Evolutionary conservation across 2,113 vertebrate genomes (phyloP).

Genomic region (Percopsis transmontana): DNA sequence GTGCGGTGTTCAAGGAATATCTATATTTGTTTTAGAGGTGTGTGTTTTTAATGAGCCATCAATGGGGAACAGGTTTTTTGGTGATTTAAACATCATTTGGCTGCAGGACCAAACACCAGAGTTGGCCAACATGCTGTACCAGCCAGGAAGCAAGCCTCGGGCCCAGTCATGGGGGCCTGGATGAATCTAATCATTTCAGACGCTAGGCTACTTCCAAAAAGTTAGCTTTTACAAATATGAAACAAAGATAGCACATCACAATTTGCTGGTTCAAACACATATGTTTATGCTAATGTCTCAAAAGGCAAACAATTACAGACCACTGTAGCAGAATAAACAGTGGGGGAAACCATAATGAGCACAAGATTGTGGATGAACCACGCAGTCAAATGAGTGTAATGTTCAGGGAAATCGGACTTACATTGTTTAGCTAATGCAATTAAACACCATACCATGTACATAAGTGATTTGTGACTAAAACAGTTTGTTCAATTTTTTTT

Average conservation of each 20-base stretch:
- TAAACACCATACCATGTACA: slow-evolving; percentile 46
- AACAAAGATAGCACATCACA: neutral
- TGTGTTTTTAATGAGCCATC: too few relatives aligned
- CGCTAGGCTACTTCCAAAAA: too few relatives aligned
- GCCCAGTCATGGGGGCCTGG: too few relatives aligned
- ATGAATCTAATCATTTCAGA: too few relatives aligned
- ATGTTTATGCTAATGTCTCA: slow-evolving; percentile 7
- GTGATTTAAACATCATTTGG: too few relatives aligned
- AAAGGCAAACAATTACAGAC: slow-evolving; percentile 30
- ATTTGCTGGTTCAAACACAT: neutral
- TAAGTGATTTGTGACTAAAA: slow-evolving; percentile 50
- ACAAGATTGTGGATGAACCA: slow-evolving; percentile 12
- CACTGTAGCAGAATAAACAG: slow-evolving; percentile 20
- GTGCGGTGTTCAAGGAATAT: too few relatives aligned
- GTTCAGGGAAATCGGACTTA: slow-evolving; percentile 42
- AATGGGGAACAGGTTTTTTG: too few relatives aligned
- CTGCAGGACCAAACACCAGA: too few relatives aligned
- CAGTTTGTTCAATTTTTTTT: slow-evolving; percentile 26
- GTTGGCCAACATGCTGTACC: too few relatives aligned
- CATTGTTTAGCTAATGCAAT: slow-evolving; percentile 65
- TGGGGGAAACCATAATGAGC: slow-evolving; percentile 42
- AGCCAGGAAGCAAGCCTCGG: too few relatives aligned
- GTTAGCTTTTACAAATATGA: neutral
- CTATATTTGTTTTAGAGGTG: too few relatives aligned
- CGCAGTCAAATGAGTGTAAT: slow-evolving; percentile 9